These are phyloP conservation scores for Drosophila pseudoananassae DNA, from an alignment of 1,140 invertebrate species.

Conservation along the genomic window DNA sequence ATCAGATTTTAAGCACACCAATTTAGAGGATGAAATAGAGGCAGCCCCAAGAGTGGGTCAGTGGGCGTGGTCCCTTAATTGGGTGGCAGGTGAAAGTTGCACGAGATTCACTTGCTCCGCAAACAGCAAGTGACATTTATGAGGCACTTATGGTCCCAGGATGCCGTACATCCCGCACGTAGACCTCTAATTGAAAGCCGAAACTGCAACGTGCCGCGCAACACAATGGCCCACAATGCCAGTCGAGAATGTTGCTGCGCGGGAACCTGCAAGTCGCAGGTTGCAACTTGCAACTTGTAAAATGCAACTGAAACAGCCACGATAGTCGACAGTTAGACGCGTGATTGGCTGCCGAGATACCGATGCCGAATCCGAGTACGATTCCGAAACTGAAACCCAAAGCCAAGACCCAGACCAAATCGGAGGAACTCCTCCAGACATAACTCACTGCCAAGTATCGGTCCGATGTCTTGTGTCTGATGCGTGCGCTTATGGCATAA, in stretches of 20 bases:
- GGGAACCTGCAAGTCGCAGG: conserved; percentile 2
- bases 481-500: conserved; percentile 83
- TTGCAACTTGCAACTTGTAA: conserved; percentile 11
- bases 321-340: conserved; percentile 70
- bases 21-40: conserved; percentile 11
- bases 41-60: conserved; percentile 49
- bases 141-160: conserved; percentile 65
- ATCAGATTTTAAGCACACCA: conserved; percentile 41
- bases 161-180: conserved; percentile 69
- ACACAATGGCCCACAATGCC: conserved; percentile 55
- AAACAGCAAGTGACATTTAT: conserved; percentile 69
- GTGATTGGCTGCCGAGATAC: conserved; percentile 59
- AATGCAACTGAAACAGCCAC: conserved; percentile 23
- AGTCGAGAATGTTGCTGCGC: conserved; percentile 67
- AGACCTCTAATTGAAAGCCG: conserved; percentile 69
- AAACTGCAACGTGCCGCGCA: conserved; percentile 53
- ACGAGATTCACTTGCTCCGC: conserved; percentile 58
- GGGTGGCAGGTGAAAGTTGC: conserved; percentile 68
- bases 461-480: conserved; percentile 61
- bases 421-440: conserved; percentile 65
- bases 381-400: conserved; percentile 4
- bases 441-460: conserved; percentile 64
- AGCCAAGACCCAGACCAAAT: conserved; percentile 17
- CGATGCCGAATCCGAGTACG: conserved; percentile 14
- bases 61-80: conserved; percentile 72